These are phyloP conservation scores for Callocephalon fimbriatum DNA, from an alignment of 2,113 vertebrate species.

Conservation along the genomic window DNA sequence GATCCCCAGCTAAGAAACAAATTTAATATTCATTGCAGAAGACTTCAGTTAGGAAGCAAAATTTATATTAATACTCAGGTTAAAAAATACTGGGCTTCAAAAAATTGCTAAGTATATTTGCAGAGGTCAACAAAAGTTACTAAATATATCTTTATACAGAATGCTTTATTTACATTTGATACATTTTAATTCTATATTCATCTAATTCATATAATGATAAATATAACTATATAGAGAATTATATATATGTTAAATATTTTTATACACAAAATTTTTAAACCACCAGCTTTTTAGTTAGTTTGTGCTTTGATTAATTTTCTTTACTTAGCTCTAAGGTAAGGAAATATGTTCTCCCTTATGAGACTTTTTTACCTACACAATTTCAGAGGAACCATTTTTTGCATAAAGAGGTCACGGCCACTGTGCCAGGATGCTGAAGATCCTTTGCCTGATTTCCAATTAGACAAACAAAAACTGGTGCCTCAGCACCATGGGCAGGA, in stretches of 20 bases:
- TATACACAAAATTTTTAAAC: background rate
- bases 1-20: background rate
- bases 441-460: background rate
- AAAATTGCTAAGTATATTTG: background rate
- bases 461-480: no score
- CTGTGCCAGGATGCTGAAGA: no score
- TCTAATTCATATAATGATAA: background rate
- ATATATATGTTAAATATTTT: background rate
- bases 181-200: background rate
- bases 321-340: background rate
- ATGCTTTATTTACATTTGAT: background rate
- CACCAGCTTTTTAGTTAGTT: background rate
- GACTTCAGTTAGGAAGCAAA: background rate
- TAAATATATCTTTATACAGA: background rate
- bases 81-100: background rate
- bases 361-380: background rate
- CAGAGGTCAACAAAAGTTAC: background rate
- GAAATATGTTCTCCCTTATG: background rate
- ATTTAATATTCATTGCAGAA: background rate
- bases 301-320: background rate
- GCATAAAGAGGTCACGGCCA: rapidly evolving
- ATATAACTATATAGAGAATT: background rate
- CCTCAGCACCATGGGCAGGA: background rate
- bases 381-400: background rate
- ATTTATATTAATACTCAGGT: background rate